Percentiles rank a stretch among this genome's conserved stretches.
Conservation (phyloP, 2,888 invertebrate species). For the Agrochola litura region DNA sequence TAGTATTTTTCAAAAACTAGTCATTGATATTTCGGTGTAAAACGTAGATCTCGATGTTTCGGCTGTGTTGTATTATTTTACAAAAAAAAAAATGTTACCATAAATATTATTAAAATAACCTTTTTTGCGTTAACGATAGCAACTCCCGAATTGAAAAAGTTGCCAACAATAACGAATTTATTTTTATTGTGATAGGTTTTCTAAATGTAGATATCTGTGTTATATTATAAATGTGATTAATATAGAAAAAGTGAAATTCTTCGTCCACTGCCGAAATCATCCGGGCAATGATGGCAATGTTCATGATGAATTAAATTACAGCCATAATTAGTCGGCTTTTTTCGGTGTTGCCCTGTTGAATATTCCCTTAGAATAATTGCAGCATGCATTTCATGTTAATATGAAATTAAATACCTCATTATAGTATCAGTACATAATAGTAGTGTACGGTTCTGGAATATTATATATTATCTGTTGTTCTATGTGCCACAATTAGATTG, state of each 20-base stretch:
- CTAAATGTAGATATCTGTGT: slow-evolving; percentile 69
- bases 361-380: slow-evolving; percentile 51
- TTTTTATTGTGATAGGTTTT: slow-evolving; percentile 69
- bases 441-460: slow-evolving; percentile 68
- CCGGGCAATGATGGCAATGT: slow-evolving; percentile 2
- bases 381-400: slow-evolving; percentile 63
- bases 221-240: slow-evolving; percentile 74
- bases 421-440: slow-evolving; percentile 73
- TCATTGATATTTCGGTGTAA: slow-evolving; percentile 72
- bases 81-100: slow-evolving; percentile 62
- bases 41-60: slow-evolving; percentile 82
- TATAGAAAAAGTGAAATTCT: slow-evolving; percentile 49
- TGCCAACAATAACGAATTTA: slow-evolving; percentile 74
- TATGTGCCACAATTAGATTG: slow-evolving; percentile 88
- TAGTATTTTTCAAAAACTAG: slow-evolving; percentile 70
- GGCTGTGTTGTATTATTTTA: slow-evolving; percentile 84
- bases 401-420: slow-evolving; percentile 80
- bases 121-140: slow-evolving; percentile 58
- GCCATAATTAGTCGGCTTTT: slow-evolving; percentile 14
- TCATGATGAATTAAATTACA: not conserved
- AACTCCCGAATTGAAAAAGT: slow-evolving; percentile 63
- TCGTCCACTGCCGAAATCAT: slow-evolving; percentile 23
- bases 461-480: slow-evolving; percentile 86
- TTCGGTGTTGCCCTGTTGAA: slow-evolving; percentile 26
- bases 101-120: slow-evolving; percentile 52